These are phyloP conservation scores for Carabus problematicus DNA, from an alignment of 2,888 invertebrate species.

Conservation along the genomic window DNA sequence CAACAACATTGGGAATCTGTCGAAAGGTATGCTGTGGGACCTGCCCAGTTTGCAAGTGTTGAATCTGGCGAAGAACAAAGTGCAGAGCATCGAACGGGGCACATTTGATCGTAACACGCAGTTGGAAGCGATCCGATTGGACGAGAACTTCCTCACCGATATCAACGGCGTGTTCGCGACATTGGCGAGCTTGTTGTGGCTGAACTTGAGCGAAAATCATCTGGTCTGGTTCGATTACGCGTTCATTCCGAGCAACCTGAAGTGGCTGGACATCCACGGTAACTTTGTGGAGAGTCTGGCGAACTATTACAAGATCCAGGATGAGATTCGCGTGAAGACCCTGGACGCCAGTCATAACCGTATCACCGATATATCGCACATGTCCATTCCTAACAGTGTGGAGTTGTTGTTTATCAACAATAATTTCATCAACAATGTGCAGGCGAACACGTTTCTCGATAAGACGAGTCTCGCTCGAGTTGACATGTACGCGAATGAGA, in stretches of 20 bases:
- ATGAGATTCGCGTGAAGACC: conserved; percentile 81
- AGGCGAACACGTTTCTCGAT: conserved; percentile 85
- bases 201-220: conserved; percentile 90
- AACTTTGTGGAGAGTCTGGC: conserved; percentile 88
- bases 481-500: conserved; percentile 88
- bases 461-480: conserved; percentile 85
- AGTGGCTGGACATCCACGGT: conserved; percentile 90
- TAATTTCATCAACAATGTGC: conserved; percentile 82
- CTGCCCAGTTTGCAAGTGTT: conserved; percentile 83
- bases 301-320: conserved; percentile 87
- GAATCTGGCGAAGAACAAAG: conserved; percentile 89
- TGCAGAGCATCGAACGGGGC: conserved; percentile 82
- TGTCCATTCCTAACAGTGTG: conserved; percentile 87
- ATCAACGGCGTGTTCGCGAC: conserved; percentile 90
- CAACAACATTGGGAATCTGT: conserved; percentile 86
- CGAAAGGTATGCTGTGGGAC: conserved; percentile 86
- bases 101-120: conserved; percentile 83
- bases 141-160: conserved; percentile 86
- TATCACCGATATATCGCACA: conserved; percentile 80
- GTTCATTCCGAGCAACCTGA: conserved; percentile 86
- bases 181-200: conserved; percentile 82
- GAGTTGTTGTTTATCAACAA: conserved; percentile 89
- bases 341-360: conserved; percentile 90
- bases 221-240: conserved; percentile 94
- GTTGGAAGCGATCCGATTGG: conserved; percentile 85